Evolutionary conservation across 1,140 invertebrate species (phyloP).

Genomic region (Orius laevigatus): DNA sequence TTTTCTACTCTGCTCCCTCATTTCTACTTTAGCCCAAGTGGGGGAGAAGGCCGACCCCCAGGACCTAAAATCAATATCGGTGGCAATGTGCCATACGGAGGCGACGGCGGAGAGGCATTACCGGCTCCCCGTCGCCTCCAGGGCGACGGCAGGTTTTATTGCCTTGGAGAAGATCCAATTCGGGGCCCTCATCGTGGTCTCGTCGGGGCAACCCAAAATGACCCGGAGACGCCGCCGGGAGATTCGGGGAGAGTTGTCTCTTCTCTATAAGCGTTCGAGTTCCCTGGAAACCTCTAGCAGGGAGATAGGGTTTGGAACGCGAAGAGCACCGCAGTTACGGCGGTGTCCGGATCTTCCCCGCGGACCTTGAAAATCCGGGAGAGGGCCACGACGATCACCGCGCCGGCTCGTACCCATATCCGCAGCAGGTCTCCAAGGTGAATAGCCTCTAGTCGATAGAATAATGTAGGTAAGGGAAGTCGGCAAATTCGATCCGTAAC

Average conservation of each 20-base stretch:
- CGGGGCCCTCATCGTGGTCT: neutral
- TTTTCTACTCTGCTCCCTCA: too few relatives aligned
- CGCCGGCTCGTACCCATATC: constrained; percentile 58
- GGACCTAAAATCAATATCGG: too few relatives aligned
- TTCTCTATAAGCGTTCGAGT: constrained; percentile 53
- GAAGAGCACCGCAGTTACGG: constrained; percentile 51
- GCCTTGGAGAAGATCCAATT: too few relatives aligned
- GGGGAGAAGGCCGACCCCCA: too few relatives aligned
- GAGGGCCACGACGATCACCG: constrained; percentile 47
- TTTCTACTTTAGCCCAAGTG: too few relatives aligned
- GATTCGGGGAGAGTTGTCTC: constrained; percentile 66
- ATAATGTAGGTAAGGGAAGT: constrained; percentile 80
- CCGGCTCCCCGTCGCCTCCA: too few relatives aligned
- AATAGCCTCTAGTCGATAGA: constrained; percentile 78
- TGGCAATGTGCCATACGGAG: too few relatives aligned
- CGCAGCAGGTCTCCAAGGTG: constrained; percentile 78
- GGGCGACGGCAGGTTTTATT: too few relatives aligned
- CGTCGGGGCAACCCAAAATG: neutral
- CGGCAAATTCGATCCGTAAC: constrained; percentile 68
- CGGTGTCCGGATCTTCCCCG: constrained; percentile 46
- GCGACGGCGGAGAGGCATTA: too few relatives aligned
- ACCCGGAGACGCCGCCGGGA: constrained; percentile 28
- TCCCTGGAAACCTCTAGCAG: constrained; percentile 55
- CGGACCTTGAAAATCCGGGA: constrained; percentile 62
- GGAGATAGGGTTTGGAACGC: constrained; percentile 50